A percentile compares a stretch with the other conserved stretches of the same genome.
Evolutionary conservation across 2,888 invertebrate species (phyloP).

Genomic region (Lithodes maja): DNA sequence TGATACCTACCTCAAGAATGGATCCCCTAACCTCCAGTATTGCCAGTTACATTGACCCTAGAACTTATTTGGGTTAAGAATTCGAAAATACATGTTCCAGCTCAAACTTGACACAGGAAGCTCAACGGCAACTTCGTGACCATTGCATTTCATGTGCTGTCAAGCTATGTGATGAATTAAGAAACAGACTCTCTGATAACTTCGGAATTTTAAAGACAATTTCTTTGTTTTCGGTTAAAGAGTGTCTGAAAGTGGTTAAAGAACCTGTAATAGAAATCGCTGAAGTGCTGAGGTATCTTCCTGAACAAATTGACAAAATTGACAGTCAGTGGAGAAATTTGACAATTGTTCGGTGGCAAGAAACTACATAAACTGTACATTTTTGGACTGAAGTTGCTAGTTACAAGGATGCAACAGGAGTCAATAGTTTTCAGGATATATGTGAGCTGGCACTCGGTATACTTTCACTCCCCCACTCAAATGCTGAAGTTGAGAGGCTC

Average conservation of each 20-base stretch:
- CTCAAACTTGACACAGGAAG: constrained; percentile 4
- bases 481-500: not conserved
- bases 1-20: constrained; percentile 9
- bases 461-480: constrained; percentile 27
- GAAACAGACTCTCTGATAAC: constrained; percentile 33
- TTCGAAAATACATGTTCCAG: not conserved
- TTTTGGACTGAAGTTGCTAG: constrained; percentile 32
- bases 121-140: not conserved
- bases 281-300: constrained; percentile 19
- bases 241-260: constrained; percentile 23
- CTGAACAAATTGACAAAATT: constrained; percentile 30
- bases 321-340: constrained; percentile 37
- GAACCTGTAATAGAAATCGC: constrained; percentile 20
- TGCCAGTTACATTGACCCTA: constrained; percentile 25
- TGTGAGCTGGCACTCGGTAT: constrained; percentile 13
- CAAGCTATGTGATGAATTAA: constrained; percentile 20
- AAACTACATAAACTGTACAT: constrained; percentile 10
- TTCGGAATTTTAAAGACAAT: constrained; percentile 12
- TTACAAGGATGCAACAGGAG: constrained; percentile 41
- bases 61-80: constrained; percentile 22
- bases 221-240: not conserved
- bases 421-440: constrained; percentile 20
- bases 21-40: constrained; percentile 37
- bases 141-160: constrained; percentile 30
- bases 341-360: constrained; percentile 22